These are phyloP conservation scores for Channa maculata DNA, from an alignment of 2,113 vertebrate species.

Conservation along the genomic window DNA sequence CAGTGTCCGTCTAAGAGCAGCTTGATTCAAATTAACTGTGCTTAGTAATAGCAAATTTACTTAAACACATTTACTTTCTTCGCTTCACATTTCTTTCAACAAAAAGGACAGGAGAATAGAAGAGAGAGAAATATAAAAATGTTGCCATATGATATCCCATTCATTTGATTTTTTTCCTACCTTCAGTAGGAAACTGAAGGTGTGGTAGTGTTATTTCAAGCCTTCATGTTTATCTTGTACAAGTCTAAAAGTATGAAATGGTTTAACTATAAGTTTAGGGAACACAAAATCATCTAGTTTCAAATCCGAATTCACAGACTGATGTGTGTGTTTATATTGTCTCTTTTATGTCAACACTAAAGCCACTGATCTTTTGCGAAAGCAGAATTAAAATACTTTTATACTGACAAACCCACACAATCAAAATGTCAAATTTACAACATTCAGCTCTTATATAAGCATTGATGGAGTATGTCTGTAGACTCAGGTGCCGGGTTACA, in stretches of 20 bases:
- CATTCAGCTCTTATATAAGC: background rate
- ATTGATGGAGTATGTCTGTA: background rate
- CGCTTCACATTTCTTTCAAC: background rate
- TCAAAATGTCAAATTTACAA: too few relatives aligned
- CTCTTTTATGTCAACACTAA: too few relatives aligned
- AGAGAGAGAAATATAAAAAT: background rate
- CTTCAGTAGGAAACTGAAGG: background rate
- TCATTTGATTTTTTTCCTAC: too few relatives aligned
- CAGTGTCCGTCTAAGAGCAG: background rate
- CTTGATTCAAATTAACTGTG: background rate
- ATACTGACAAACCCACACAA: too few relatives aligned
- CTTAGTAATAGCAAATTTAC: too few relatives aligned
- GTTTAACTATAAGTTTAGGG: background rate
- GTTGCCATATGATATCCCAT: background rate
- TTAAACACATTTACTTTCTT: too few relatives aligned
- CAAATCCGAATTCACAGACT: background rate
- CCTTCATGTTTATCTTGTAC: too few relatives aligned
- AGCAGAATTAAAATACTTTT: too few relatives aligned
- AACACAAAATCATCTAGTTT: background rate
- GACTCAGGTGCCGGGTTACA: conserved; percentile 9
- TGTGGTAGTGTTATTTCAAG: background rate
- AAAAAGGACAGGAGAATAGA: background rate
- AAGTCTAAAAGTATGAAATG: too few relatives aligned
- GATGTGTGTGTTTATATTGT: too few relatives aligned
- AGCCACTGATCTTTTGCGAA: too few relatives aligned